Percentiles rank a stretch among this genome's conserved stretches.
Conservation (phyloP, 2,113 vertebrate genomes). For the Mobula birostris region DNA sequence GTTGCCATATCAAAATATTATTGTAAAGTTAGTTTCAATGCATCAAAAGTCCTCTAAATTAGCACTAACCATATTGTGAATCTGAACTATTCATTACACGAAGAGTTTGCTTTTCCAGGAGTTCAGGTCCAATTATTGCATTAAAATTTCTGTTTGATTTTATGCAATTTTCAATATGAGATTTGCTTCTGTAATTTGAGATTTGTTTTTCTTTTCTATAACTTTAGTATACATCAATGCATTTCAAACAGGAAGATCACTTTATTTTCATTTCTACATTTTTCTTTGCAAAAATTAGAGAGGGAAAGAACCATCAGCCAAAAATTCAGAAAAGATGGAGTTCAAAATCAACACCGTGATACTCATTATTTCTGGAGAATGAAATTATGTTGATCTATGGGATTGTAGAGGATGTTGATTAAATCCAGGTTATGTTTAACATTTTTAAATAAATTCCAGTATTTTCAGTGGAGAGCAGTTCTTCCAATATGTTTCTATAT, state of each 20-base stretch:
- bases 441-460: not conserved
- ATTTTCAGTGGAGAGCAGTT: not conserved
- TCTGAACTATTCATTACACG: not conserved
- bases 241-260: not conserved
- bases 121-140: not conserved
- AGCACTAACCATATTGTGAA: not conserved
- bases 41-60: slow-evolving; percentile 10
- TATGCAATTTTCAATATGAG: not conserved
- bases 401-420: not conserved
- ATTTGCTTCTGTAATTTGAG: slow-evolving; percentile 13
- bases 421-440: not conserved
- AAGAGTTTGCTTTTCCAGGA: not conserved
- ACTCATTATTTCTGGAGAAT: not conserved
- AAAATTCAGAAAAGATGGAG: not conserved
- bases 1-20: slow-evolving; percentile 31
- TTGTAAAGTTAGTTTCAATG: slow-evolving; percentile 15
- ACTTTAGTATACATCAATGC: not conserved
- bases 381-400: not conserved
- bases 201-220: not conserved
- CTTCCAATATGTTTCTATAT: not conserved
- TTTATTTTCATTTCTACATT: not conserved
- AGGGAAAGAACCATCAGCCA: not conserved
- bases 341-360: not conserved
- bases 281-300: not conserved
- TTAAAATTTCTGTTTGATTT: not conserved